A percentile compares a stretch with the other conserved stretches of the same genome.
Evolutionary conservation across 1,140 invertebrate species (phyloP).

Genomic region (Plutomurus gul): DNA sequence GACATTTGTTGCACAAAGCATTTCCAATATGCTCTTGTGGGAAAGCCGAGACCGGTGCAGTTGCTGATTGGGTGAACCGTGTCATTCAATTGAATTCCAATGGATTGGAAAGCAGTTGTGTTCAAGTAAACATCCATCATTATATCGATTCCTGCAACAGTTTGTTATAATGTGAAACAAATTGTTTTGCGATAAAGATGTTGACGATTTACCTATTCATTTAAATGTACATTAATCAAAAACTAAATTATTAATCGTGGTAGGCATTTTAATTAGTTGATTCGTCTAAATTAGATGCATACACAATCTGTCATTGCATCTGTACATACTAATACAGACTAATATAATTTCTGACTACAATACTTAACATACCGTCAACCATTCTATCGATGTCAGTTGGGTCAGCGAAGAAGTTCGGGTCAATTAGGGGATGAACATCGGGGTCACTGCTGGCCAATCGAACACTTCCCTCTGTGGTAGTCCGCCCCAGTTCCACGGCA

Average conservation of each 20-base stretch:
- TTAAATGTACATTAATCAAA: neutral
- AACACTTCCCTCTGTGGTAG: slow-evolving; percentile 54
- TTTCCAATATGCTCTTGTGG: slow-evolving; percentile 54
- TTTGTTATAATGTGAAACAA: neutral
- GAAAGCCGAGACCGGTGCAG: neutral
- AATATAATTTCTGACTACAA: slow-evolving; percentile 52
- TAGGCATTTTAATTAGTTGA: too few relatives aligned
- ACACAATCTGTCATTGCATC: too few relatives aligned
- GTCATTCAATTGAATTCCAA: slow-evolving; percentile 55
- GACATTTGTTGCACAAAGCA: slow-evolving; percentile 55
- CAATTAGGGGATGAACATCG: slow-evolving; percentile 60
- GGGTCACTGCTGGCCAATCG: slow-evolving; percentile 58
- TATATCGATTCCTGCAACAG: slow-evolving; percentile 10
- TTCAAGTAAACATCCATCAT: slow-evolving; percentile 40
- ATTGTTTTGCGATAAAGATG: neutral
- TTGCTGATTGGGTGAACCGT: slow-evolving; percentile 30
- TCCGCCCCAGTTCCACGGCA: slow-evolving; percentile 6
- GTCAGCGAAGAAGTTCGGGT: slow-evolving; percentile 60
- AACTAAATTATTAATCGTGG: too few relatives aligned
- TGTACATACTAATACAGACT: too few relatives aligned
- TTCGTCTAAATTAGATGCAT: too few relatives aligned
- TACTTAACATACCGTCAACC: slow-evolving; percentile 57
- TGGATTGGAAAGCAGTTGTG: slow-evolving; percentile 54
- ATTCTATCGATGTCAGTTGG: slow-evolving; percentile 52
- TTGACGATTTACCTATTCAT: too few relatives aligned